These are phyloP conservation scores for Platyscapa corneri DNA, from an alignment of 1,140 invertebrate genomes.

Conservation along the genomic window DNA sequence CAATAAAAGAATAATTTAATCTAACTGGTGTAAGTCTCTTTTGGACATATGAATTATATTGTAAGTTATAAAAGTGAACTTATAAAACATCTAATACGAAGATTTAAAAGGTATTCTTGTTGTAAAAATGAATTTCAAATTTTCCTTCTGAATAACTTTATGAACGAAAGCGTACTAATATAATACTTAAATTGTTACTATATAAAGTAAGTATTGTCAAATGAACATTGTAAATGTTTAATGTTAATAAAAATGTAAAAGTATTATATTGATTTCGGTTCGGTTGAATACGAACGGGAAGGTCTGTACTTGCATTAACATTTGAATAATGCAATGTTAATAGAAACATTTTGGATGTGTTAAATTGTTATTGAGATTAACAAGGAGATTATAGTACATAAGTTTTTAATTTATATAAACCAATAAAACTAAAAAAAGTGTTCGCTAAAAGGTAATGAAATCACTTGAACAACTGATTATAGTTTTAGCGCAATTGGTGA, in stretches of 20 bases:
- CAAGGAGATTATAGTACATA: constrained; percentile 33
- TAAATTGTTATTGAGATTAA: constrained; percentile 42
- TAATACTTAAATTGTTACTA: constrained; percentile 14
- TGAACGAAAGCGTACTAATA: constrained; percentile 12
- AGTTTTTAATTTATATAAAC: constrained; percentile 13
- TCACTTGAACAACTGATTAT: neutral
- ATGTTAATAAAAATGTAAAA: constrained; percentile 22
- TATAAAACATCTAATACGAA: too few relatives aligned
- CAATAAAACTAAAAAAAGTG: neutral
- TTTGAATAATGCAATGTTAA: neutral
- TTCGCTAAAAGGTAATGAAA: neutral
- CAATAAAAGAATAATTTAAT: neutral
- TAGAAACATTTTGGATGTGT: neutral
- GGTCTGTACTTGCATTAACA: neutral
- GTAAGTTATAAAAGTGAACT: neutral
- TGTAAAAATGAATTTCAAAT: neutral
- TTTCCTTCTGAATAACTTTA: neutral
- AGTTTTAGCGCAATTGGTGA: neutral
- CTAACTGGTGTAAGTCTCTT: neutral
- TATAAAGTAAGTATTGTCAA: neutral
- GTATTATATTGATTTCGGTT: too few relatives aligned
- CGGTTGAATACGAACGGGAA: neutral
- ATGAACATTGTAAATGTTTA: constrained; percentile 16
- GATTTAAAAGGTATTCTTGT: too few relatives aligned
- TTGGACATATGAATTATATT: neutral